Conservation (phyloP, 2,113 vertebrate species). For the Danionella cerebrum region DNA sequence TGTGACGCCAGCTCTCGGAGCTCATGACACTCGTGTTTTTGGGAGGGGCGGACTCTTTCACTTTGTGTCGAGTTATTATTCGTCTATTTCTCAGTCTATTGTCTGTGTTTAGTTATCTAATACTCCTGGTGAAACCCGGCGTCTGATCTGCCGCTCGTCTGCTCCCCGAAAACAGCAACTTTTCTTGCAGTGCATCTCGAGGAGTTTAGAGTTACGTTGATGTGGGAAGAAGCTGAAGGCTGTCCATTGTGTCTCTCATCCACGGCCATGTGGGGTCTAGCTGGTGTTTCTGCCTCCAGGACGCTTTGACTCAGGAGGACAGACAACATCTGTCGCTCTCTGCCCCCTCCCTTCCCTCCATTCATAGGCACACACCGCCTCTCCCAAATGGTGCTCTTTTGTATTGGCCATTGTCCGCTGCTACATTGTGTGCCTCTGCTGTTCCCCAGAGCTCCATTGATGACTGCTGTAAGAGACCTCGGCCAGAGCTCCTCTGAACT, state of each 20-base stretch:
- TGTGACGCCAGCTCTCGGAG: too few species aligned
- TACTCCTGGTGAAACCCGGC: too few species aligned
- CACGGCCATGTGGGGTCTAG: constrained; percentile 52
- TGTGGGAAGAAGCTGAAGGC: constrained; percentile 11
- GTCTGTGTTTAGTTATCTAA: too few species aligned
- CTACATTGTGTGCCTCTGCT: constrained; percentile 72
- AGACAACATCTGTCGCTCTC: constrained; percentile 91
- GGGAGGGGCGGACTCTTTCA: too few species aligned
- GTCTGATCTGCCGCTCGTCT: too few species aligned
- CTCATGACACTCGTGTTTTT: too few species aligned
- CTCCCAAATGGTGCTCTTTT: constrained; percentile 86
- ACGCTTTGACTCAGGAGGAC: constrained; percentile 80
- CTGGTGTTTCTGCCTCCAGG: constrained; percentile 79
- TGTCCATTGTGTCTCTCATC: constrained; percentile 32
- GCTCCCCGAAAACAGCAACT: too few species aligned
- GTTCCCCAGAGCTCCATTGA: constrained; percentile 71
- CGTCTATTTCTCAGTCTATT: too few species aligned
- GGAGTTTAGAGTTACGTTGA: constrained; percentile 2
- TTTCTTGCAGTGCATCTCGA: neutral
- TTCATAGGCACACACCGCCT: constrained; percentile 76
- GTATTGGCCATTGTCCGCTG: constrained; percentile 76
- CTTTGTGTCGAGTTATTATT: too few species aligned
- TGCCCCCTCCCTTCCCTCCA: constrained; percentile 75
- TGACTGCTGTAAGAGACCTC: constrained; percentile 32
- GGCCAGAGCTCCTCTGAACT: constrained; percentile 24